Conservation (phyloP, 2,113 vertebrate genomes). For the Zosterops japonicus region DNA sequence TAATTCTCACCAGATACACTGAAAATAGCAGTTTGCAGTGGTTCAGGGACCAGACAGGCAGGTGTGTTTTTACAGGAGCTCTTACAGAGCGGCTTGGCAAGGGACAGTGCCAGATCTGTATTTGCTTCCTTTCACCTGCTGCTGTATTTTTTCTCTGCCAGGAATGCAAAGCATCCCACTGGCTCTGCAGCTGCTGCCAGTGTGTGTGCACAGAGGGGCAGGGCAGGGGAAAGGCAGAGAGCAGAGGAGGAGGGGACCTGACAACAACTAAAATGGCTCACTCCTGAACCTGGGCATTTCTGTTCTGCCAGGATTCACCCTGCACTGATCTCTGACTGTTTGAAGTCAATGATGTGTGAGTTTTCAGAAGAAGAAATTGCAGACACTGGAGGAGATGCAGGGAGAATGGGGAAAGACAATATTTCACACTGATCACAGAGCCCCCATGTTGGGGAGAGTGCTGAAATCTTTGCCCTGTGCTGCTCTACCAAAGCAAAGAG, state of each 20-base stretch:
- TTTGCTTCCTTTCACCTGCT: conserved; percentile 61
- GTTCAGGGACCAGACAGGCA: conserved; percentile 20
- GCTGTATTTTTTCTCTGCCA: conserved; percentile 46
- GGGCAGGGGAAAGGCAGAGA: not conserved
- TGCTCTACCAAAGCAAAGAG: not conserved
- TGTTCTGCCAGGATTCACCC: not conserved
- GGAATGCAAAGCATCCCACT: conserved; percentile 39
- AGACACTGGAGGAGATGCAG: not conserved
- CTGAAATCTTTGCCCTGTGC: not conserved
- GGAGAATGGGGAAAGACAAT: not conserved
- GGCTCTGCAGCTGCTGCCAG: conserved; percentile 50
- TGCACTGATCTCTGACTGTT: not conserved
- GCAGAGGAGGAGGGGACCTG: not conserved
- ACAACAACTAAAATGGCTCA: not conserved
- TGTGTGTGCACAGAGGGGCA: not conserved
- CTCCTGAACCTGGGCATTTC: not conserved
- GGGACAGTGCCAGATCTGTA: not conserved
- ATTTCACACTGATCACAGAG: not conserved
- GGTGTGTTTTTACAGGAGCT: conserved; percentile 37
- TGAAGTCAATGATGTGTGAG: not conserved
- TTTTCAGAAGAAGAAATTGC: not conserved
- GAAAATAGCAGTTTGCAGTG: conserved; percentile 24
- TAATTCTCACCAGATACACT: not conserved
- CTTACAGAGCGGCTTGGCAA: conserved; percentile 31
- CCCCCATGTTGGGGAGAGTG: rapidly evolving